phyloP scores from a whole-genome alignment of 2,888 invertebrate genomes.

The Dolomedes plantarius region DNA sequence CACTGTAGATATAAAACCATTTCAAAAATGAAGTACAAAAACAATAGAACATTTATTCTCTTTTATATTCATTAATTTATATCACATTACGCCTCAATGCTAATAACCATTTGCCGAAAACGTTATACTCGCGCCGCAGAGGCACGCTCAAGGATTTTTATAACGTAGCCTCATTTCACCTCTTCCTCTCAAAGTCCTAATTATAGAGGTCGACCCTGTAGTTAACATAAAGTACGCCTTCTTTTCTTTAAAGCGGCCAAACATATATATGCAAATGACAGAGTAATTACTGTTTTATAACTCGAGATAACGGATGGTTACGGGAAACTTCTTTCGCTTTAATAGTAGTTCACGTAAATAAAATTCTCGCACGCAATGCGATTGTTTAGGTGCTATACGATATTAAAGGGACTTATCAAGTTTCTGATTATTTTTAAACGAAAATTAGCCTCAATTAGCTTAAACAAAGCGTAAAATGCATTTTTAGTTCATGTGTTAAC shows the following conservation, averaged over 20 bases:
- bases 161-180: neutral
- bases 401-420: too few species aligned
- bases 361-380: neutral
- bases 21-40: too few species aligned
- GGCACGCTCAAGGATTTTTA: neutral
- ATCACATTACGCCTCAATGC: neutral
- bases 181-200: neutral
- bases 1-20: too few species aligned
- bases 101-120: neutral
- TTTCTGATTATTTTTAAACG: too few species aligned
- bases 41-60: too few species aligned
- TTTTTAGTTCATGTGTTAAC: too few species aligned
- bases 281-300: constrained; percentile 3
- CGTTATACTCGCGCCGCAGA: neutral
- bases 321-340: neutral
- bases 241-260: neutral
- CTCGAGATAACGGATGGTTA: neutral
- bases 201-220: neutral
- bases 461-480: too few species aligned
- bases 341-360: neutral
- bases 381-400: too few species aligned
- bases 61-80: neutral
- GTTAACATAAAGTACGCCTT: neutral
- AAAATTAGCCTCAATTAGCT: too few species aligned
- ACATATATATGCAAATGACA: neutral